Percentiles rank a stretch among this genome's conserved stretches.
These are phyloP conservation scores for Caenorhabditis afra DNA, from an alignment of 2,888 invertebrate genomes.

Conservation along the genomic window DNA sequence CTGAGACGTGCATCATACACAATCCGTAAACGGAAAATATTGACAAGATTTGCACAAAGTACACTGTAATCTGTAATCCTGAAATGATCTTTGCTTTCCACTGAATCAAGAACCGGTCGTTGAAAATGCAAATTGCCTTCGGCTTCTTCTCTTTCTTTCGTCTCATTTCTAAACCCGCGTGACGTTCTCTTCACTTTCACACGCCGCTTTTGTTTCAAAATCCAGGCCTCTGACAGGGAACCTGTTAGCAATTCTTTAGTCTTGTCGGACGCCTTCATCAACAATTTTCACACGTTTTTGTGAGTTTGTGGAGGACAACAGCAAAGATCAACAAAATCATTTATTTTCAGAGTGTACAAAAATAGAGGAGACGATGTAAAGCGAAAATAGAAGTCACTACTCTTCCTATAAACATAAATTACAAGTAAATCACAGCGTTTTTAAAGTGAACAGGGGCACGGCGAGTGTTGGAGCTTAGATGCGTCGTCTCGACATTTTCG, in stretches of 20 bases:
- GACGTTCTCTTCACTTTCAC: slow-evolving; percentile 6
- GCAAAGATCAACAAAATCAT: slow-evolving; percentile 14
- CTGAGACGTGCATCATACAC: too few species aligned
- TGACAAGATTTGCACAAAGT: too few species aligned
- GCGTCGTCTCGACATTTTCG: slow-evolving; percentile 26
- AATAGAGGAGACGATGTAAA: slow-evolving; percentile 12
- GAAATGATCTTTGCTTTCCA: neutral
- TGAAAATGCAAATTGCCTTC: slow-evolving; percentile 28
- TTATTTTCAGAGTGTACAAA: slow-evolving; percentile 49
- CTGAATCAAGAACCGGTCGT: slow-evolving; percentile 13
- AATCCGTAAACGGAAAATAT: too few species aligned
- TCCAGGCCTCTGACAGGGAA: slow-evolving; percentile 3
- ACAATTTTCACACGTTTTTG: slow-evolving; percentile 28
- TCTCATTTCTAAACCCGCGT: neutral
- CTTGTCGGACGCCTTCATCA: neutral
- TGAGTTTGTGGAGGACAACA: neutral
- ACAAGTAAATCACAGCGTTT: slow-evolving; percentile 20
- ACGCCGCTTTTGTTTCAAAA: slow-evolving; percentile 12
- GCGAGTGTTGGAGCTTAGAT: slow-evolving; percentile 25
- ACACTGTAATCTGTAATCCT: too few species aligned
- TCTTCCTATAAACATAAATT: slow-evolving; percentile 23
- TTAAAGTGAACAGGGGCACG: neutral
- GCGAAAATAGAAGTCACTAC: slow-evolving; percentile 26
- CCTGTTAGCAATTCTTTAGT: slow-evolving; percentile 45
- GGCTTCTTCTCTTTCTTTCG: neutral